Conservation (phyloP, 2,113 vertebrate species). For the Dicerorhinus sumatrensis region DNA sequence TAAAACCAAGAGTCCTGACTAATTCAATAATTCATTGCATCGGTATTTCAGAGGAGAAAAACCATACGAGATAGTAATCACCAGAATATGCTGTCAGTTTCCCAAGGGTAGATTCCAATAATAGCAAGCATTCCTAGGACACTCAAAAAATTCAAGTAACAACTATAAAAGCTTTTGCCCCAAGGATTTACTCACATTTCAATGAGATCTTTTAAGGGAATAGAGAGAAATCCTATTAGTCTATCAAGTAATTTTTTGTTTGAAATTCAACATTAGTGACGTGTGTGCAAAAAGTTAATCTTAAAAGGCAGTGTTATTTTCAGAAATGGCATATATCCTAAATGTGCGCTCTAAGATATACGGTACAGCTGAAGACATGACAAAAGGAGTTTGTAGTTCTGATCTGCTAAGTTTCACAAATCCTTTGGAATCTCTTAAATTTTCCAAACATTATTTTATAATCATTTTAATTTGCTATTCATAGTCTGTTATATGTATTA, state of each 20-base stretch:
- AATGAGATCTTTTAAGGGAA: slow-evolving; percentile 26
- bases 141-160: slow-evolving; percentile 27
- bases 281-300: background rate
- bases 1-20: slow-evolving; percentile 4
- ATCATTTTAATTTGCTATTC: background rate
- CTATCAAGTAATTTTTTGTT: slow-evolving; percentile 24
- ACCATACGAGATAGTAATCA: slow-evolving; percentile 33
- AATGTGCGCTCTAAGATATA: slow-evolving; percentile 46
- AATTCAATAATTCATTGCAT: slow-evolving; percentile 7
- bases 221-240: background rate
- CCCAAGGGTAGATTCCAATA: slow-evolving; percentile 26
- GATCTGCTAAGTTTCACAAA: slow-evolving; percentile 15
- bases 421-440: slow-evolving; percentile 47
- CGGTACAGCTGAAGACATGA: background rate
- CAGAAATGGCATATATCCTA: background rate
- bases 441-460: slow-evolving; percentile 18
- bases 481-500: background rate
- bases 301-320: slow-evolving; percentile 35
- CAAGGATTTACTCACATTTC: background rate
- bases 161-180: background rate
- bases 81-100: slow-evolving; percentile 46
- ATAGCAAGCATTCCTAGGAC: slow-evolving; percentile 20
- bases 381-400: slow-evolving; percentile 36
- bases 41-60: slow-evolving; percentile 44
- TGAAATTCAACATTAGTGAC: background rate